Evolutionary conservation across 2,113 vertebrate genomes (phyloP).

Genomic region (Gracilinanus agilis): DNA sequence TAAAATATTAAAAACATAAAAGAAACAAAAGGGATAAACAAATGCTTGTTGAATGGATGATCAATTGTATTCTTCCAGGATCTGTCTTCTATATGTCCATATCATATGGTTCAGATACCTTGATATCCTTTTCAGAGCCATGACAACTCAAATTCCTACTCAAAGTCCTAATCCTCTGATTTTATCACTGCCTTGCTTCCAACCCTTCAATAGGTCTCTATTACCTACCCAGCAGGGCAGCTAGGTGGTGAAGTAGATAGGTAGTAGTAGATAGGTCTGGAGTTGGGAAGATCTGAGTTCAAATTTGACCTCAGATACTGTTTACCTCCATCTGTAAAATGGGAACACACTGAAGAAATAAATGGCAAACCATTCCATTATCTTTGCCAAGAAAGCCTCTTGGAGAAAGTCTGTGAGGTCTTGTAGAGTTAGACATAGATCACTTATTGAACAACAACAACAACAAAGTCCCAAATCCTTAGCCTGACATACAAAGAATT

Average conservation of each 20-base stretch:
- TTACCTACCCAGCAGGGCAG: background rate
- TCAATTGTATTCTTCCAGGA: background rate
- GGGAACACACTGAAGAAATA: too few species aligned
- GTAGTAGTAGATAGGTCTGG: too few species aligned
- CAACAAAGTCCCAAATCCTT: background rate
- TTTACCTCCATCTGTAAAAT: too few species aligned
- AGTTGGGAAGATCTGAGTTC: too few species aligned
- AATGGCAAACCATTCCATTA: too few species aligned
- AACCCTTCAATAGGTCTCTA: background rate
- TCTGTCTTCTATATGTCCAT: background rate
- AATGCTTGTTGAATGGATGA: background rate
- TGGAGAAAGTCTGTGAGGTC: too few species aligned
- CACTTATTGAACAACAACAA: background rate
- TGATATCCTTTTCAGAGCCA: background rate
- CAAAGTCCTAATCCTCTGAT: background rate
- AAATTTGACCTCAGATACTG: too few species aligned
- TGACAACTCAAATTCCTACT: background rate
- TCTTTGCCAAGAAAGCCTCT: too few species aligned
- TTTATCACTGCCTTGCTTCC: background rate
- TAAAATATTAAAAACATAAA: too few species aligned
- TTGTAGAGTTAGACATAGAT: too few species aligned
- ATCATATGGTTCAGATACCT: background rate
- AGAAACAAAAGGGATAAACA: too few species aligned
- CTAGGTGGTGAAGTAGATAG: too few species aligned
- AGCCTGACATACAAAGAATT: background rate